Base-by-base conservation (phyloP, 92 coral and sea anemone genomes). In the Ricordea florida region DNA sequence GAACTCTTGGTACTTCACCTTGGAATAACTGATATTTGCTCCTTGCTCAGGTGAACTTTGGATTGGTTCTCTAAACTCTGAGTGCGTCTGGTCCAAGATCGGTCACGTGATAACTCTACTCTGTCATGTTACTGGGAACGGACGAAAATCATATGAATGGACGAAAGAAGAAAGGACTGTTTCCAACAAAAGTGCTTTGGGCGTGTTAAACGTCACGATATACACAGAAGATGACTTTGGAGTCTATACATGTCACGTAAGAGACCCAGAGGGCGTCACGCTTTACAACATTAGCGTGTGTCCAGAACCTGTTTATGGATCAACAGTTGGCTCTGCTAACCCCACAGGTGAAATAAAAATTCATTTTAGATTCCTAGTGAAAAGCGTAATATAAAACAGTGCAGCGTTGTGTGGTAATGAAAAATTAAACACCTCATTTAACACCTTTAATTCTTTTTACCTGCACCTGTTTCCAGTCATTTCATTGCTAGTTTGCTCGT, bases 191-290 rank as follows among this genome's bases (percentile, higher is more conserved):
- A 70, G 77, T 13, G 16, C 7, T 6, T 24, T 17, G 29, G 43
- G 77, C 17, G 42, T 53, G 27, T 3, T 70, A 17, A 70, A 70
- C 42, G 41, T 53, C 5, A 0, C 65, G 4, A 20, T 70, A 16
- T 70, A 63, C 30, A 37, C 77, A 55, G 21, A 25, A 6, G 43
- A 41, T 3, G 77, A 70, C 28, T 70, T 70, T 70, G 77, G 77
- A 13, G 27, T 53, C 1, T 70, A 70, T 30, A 37, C 65, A 3
- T 70, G 77, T 55, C 65, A 70, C 14, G 77, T 26, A 11, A 37
- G 40, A 29, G 16, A 21, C 5, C 40, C 50, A 24, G 31, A 38
- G 29, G 77, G 65, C 30, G 53, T 38, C 51, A 37, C 53, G 14
- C 38, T 23, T 13, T 52, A 38, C 65, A 53, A 70, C 41, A 55